phyloP scores from a whole-genome alignment of 2,113 vertebrate genomes.

The Rhodinocichla rosea region DNA sequence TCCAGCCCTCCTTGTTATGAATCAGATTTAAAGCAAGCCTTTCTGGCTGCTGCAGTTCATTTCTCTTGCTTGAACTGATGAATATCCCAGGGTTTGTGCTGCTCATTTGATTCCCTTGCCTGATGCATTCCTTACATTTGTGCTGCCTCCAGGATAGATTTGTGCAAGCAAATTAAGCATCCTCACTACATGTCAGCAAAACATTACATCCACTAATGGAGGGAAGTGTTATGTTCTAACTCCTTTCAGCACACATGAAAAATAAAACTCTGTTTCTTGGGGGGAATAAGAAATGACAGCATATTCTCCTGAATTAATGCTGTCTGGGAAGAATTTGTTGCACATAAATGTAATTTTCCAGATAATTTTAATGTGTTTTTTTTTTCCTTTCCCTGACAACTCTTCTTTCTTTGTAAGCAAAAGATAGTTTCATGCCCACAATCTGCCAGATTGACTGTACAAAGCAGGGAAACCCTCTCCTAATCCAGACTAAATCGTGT shows the following conservation, averaged over 20 bases:
- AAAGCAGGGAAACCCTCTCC: background rate
- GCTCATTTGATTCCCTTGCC: background rate
- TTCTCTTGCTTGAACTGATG: background rate
- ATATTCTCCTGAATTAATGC: background rate
- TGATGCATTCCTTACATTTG: background rate
- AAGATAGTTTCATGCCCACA: background rate
- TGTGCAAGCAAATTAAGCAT: conserved; percentile 7
- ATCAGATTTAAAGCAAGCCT: background rate
- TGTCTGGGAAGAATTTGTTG: background rate
- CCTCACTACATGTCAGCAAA: background rate
- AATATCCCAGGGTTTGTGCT: background rate
- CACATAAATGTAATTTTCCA: background rate
- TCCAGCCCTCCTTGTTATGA: background rate
- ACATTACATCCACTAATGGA: background rate
- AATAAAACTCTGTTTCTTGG: background rate
- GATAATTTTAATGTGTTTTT: background rate
- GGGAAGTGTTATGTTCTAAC: background rate
- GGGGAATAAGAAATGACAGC: background rate
- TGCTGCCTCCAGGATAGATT: conserved; percentile 16
- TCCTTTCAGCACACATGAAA: background rate
- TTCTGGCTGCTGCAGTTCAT: background rate
- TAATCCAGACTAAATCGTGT: background rate
- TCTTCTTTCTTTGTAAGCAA: background rate
- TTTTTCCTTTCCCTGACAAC: background rate
- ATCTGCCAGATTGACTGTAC: background rate